Evolutionary conservation across 1,140 invertebrate genomes (phyloP).

Genomic region (Lineus longissimus): DNA sequence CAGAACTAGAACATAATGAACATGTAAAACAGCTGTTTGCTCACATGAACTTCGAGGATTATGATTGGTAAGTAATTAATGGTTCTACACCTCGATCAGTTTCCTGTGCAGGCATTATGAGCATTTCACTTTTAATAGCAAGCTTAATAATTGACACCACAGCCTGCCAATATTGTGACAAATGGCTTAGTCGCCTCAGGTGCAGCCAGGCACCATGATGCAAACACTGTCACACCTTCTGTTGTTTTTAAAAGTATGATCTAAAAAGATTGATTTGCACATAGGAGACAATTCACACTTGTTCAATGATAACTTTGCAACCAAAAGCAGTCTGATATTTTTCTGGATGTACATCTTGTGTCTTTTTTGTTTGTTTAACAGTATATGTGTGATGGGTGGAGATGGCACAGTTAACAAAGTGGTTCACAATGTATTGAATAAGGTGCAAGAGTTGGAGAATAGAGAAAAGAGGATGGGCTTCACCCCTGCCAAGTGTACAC

Average conservation of each 20-base stretch:
- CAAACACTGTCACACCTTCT: too few species aligned
- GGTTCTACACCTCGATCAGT: neutral
- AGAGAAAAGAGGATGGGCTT: conserved; percentile 32
- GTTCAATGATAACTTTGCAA: too few species aligned
- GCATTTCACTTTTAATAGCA: too few species aligned
- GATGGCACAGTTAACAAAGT: conserved; percentile 46
- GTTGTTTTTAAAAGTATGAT: too few species aligned
- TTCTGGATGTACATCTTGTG: too few species aligned
- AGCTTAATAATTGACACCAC: too few species aligned
- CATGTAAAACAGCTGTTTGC: conserved; percentile 42
- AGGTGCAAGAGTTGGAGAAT: conserved; percentile 30
- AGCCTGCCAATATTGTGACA: too few species aligned
- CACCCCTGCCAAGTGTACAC: conserved; percentile 21
- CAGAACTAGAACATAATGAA: conserved; percentile 41
- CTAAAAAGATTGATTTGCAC: too few species aligned
- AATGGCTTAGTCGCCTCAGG: too few species aligned
- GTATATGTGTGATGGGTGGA: conserved; percentile 41
- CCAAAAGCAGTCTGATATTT: too few species aligned
- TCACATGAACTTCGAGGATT: conserved; percentile 37
- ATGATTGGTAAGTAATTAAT: conserved; percentile 37
- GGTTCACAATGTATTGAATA: conserved; percentile 34
- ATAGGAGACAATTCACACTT: too few species aligned
- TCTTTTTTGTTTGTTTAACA: conserved; percentile 16
- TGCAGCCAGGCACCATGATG: too few species aligned
- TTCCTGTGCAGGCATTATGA: neutral